Percentiles rank a stretch among this genome's conserved stretches.
Evolutionary conservation across 2,113 vertebrate genomes (phyloP).

Genomic region (Cnemophilus loriae): DNA sequence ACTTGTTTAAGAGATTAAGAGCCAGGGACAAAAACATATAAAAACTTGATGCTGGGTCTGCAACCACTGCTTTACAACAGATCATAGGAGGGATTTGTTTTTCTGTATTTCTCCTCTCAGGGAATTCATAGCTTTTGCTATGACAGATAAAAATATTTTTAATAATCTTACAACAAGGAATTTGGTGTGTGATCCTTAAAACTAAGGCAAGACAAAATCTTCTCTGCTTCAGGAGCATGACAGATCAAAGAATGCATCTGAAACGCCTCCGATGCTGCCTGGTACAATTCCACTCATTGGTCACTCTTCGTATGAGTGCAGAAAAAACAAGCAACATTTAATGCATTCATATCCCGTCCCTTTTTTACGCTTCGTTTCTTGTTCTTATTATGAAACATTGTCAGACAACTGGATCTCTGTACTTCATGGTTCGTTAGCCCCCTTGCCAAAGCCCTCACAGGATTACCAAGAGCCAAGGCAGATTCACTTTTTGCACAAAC

Average conservation of each 20-base stretch:
- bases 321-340: background rate
- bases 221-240: background rate
- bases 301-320: background rate
- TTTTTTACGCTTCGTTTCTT: background rate
- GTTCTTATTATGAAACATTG: background rate
- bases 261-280: background rate
- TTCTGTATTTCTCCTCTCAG: background rate
- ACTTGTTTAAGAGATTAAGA: slow-evolving; percentile 17
- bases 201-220: background rate
- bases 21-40: background rate
- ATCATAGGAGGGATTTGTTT: background rate
- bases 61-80: background rate
- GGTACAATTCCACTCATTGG: background rate
- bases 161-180: slow-evolving; percentile 4
- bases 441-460: background rate
- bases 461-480: background rate
- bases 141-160: slow-evolving; percentile 57
- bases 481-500: background rate
- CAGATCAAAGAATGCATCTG: background rate
- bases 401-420: background rate
- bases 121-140: background rate
- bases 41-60: background rate
- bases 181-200: background rate
- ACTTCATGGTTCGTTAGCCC: background rate
- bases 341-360: background rate